Evolutionary conservation across 2,113 vertebrate species (phyloP).

Genomic region (Pachycephala philippinensis): DNA sequence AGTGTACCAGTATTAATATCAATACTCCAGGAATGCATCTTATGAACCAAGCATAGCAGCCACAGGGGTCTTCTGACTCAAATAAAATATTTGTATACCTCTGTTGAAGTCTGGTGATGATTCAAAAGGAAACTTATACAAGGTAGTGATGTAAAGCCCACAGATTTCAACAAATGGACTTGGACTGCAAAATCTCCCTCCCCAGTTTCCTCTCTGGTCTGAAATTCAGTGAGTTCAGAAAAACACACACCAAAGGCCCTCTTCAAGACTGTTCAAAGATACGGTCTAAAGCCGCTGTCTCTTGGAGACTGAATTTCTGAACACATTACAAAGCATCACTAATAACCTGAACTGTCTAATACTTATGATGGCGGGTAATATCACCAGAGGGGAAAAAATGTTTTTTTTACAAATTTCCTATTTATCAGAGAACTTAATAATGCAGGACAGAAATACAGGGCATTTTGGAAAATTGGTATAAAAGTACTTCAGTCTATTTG

Average conservation of each 20-base stretch:
- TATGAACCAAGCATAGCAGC: not conserved
- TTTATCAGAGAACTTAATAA: not conserved
- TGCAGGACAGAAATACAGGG: not conserved
- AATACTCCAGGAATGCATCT: not conserved
- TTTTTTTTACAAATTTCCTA: not conserved
- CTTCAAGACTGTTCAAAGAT: not conserved
- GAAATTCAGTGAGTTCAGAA: not conserved
- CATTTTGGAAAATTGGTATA: not conserved
- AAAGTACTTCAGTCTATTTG: not conserved
- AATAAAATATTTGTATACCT: not conserved
- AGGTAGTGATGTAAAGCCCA: not conserved
- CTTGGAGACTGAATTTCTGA: not conserved
- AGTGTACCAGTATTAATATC: not conserved
- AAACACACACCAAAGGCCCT: not conserved
- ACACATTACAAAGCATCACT: not conserved
- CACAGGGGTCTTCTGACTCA: not conserved
- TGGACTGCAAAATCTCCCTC: not conserved
- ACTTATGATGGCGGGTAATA: not conserved
- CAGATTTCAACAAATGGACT: not conserved
- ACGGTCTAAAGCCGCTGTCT: not conserved
- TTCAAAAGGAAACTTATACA: not conserved
- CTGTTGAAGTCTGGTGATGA: not conserved
- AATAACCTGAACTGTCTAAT: not conserved
- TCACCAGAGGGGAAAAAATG: not conserved
- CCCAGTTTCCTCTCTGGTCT: not conserved